Conservation (phyloP, 2,113 vertebrate genomes). For the Thinocorus orbignyianus region DNA sequence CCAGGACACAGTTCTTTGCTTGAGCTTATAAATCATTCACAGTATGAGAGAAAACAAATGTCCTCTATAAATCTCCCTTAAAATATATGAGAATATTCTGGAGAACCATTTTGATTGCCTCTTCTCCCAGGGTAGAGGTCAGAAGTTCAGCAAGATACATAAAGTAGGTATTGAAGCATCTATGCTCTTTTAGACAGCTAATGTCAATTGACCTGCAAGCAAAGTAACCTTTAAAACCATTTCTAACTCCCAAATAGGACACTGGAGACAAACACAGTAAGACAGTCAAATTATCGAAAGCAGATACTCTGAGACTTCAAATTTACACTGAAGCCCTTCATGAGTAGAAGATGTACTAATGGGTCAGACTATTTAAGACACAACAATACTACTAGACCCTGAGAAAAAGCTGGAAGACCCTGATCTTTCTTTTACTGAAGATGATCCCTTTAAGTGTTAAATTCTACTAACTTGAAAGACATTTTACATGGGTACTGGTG, state of each 20-base stretch:
- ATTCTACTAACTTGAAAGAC: not conserved
- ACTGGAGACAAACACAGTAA: not conserved
- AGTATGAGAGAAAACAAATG: slow-evolving; percentile 2
- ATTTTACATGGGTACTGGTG: not conserved
- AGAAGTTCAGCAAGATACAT: not conserved
- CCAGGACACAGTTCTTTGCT: not conserved
- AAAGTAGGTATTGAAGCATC: slow-evolving; percentile 8
- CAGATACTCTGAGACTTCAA: not conserved
- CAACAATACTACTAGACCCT: not conserved
- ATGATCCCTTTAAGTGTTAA: not conserved
- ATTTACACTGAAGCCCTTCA: not conserved
- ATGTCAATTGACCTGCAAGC: not conserved
- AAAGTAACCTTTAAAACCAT: not conserved
- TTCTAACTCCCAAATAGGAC: not conserved
- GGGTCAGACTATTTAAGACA: not conserved
- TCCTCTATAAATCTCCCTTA: not conserved
- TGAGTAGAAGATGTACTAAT: not conserved
- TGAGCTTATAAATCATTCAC: not conserved
- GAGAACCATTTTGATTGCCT: not conserved
- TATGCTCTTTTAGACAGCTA: not conserved
- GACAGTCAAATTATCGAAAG: slow-evolving; percentile 9
- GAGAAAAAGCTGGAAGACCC: not conserved
- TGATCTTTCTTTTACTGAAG: not conserved
- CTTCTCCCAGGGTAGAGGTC: not conserved
- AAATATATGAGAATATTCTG: not conserved